Percentiles rank a stretch among this genome's conserved stretches.
phyloP scores from a whole-genome alignment of 2,888 invertebrate genomes.

The Callosobruchus maculatus region DNA sequence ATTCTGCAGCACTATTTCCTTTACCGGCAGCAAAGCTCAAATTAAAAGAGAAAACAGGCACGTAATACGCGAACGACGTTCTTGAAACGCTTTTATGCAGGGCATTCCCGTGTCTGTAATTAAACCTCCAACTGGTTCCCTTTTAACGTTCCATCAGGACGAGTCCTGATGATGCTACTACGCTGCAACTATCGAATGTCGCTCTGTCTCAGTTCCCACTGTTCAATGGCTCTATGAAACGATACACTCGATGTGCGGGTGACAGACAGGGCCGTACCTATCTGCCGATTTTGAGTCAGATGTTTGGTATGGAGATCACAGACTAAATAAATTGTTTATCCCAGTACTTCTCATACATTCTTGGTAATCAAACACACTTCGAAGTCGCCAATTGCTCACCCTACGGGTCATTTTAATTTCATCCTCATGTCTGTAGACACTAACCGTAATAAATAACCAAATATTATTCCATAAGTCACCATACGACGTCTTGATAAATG shows the following conservation, averaged over 20 bases:
- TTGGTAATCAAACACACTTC: too few relatives aligned
- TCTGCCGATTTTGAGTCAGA: too few relatives aligned
- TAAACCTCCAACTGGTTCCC: not conserved
- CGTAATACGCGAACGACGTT: not conserved
- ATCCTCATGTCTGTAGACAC: too few relatives aligned
- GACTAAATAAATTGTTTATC: too few relatives aligned
- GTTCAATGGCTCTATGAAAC: not conserved
- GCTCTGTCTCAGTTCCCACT: not conserved
- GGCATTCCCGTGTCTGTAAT: not conserved
- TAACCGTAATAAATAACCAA: too few relatives aligned
- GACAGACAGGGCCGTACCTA: too few relatives aligned
- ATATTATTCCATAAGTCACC: too few relatives aligned
- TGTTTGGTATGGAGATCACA: too few relatives aligned
- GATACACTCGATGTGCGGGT: not conserved
- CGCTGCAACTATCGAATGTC: not conserved
- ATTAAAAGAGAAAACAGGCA: not conserved
- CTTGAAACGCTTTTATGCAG: not conserved
- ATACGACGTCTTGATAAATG: too few relatives aligned
- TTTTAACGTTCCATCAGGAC: not conserved
- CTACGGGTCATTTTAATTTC: too few relatives aligned
- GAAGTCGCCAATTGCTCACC: too few relatives aligned
- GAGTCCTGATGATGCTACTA: not conserved
- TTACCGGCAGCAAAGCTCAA: not conserved
- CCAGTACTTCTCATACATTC: too few relatives aligned
- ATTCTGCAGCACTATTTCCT: not conserved